phyloP scores from a whole-genome alignment of 2,113 vertebrate species.

The Chlorodrepanis virens region DNA sequence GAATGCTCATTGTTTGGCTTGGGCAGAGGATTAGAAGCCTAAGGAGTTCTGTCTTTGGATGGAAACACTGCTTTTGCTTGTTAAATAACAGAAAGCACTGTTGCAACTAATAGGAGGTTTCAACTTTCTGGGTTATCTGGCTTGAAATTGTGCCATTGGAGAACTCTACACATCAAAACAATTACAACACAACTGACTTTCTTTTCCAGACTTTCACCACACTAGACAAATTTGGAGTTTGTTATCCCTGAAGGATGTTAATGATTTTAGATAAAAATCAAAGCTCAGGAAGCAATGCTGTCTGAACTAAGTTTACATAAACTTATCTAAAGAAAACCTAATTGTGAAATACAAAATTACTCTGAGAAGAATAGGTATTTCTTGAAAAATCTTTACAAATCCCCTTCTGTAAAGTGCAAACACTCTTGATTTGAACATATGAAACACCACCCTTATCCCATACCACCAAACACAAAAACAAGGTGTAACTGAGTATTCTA shows the following conservation, averaged over 20 bases:
- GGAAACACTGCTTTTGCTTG: not conserved
- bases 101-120: not conserved
- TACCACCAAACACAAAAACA: not conserved
- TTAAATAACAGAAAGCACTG: constrained; percentile 8
- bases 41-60: not conserved
- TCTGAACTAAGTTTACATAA: constrained; percentile 67
- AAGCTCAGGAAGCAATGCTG: constrained; percentile 64
- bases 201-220: not conserved
- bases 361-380: not conserved
- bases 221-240: not conserved
- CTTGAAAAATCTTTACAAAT: not conserved
- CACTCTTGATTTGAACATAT: not conserved
- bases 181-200: not conserved
- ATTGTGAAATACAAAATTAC: not conserved
- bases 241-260: constrained; percentile 11
- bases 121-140: not conserved
- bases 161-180: constrained; percentile 23
- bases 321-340: constrained; percentile 60
- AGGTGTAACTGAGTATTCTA: not conserved
- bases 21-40: not conserved
- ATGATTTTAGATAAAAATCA: constrained; percentile 32
- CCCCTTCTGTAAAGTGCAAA: not conserved
- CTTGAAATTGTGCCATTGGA: constrained; percentile 1
- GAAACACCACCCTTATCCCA: not conserved
- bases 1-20: not conserved